phyloP scores from a whole-genome alignment of 2,888 invertebrate species.

The Mythimna pallens region DNA sequence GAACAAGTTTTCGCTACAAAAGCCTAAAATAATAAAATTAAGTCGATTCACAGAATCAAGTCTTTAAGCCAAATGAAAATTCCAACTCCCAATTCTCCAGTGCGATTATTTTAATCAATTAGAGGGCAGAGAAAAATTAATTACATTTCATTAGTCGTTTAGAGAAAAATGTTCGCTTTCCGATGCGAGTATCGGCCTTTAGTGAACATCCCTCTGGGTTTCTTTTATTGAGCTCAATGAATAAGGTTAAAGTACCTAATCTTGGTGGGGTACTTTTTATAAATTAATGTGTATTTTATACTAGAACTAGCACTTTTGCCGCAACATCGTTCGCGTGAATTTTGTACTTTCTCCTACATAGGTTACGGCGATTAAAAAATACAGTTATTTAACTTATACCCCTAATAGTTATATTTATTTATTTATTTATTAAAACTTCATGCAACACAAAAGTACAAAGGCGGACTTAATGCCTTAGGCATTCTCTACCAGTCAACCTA shows the following conservation, averaged over 20 bases:
- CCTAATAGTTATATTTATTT: too few relatives aligned
- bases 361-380: too few relatives aligned
- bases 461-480: too few relatives aligned
- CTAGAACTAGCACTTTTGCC: too few relatives aligned
- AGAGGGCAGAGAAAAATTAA: constrained; percentile 45
- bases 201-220: constrained; percentile 12
- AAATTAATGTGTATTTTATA: too few relatives aligned
- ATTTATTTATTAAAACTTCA: too few relatives aligned
- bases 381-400: too few relatives aligned
- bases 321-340: too few relatives aligned
- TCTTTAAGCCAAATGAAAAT: constrained; percentile 35
- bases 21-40: constrained; percentile 14
- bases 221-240: constrained; percentile 10
- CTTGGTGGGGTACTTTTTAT: background rate
- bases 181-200: constrained; percentile 8
- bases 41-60: constrained; percentile 11
- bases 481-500: too few relatives aligned
- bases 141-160: constrained; percentile 48
- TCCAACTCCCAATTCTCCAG: constrained; percentile 45
- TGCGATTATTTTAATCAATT: constrained; percentile 61
- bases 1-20: background rate
- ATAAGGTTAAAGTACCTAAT: background rate
- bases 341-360: too few relatives aligned
- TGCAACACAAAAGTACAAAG: too few relatives aligned
- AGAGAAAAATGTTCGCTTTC: constrained; percentile 33